phyloP scores from a whole-genome alignment of 2,113 vertebrate genomes.

The Eptesicus fuscus region DNA sequence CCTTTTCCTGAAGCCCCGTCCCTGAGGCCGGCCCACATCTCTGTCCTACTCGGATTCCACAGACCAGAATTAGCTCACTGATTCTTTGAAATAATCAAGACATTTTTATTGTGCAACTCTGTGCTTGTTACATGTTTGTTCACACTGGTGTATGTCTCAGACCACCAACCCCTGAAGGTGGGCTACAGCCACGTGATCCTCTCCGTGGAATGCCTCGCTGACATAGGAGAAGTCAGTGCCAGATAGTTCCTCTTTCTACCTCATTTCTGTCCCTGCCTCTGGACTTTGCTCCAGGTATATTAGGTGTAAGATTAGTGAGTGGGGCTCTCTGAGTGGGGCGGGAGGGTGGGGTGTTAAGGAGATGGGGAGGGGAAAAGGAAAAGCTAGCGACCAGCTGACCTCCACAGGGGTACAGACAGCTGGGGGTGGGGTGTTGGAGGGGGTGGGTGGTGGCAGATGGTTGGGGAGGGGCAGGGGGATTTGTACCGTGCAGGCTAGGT shows the following conservation, averaged over 20 bases:
- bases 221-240: neutral
- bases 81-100: neutral
- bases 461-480: neutral
- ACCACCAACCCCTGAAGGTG: neutral
- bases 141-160: neutral
- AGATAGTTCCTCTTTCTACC: neutral
- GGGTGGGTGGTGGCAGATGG: neutral
- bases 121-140: neutral
- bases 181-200: accelerated
- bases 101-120: conserved; percentile 53
- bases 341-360: neutral
- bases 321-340: neutral
- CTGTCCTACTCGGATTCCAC: neutral
- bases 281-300: neutral
- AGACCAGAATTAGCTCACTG: neutral
- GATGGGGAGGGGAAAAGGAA: neutral
- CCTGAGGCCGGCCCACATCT: accelerated
- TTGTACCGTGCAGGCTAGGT: too few species aligned
- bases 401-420: neutral
- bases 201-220: neutral
- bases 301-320: too few species aligned
- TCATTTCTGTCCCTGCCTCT: neutral
- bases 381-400: neutral
- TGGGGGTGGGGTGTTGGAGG: neutral
- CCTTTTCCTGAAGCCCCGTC: neutral